phyloP scores from a whole-genome alignment of 23 tunicate species.

The Halocynthia aurantium region DNA sequence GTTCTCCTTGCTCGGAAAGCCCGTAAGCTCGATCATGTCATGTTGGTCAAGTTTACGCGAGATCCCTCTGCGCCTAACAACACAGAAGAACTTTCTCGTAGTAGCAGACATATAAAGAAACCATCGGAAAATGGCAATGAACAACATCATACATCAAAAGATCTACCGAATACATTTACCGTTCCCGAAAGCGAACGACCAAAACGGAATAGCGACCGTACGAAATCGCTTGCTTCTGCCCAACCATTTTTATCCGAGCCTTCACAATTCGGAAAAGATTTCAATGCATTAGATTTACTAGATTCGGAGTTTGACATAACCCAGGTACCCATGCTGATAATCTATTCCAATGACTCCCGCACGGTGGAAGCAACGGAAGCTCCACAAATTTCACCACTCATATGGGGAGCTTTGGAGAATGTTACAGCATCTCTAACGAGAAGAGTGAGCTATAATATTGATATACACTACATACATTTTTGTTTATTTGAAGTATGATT shows the following conservation, averaged over 20 bases:
- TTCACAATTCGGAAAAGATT: neutral
- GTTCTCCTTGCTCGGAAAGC: slow-evolving; percentile 21
- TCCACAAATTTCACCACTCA: slow-evolving; percentile 8
- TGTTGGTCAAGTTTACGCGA: slow-evolving; percentile 45
- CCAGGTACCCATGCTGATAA: slow-evolving; percentile 37
- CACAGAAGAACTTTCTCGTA: slow-evolving; percentile 5
- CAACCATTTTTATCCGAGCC: neutral
- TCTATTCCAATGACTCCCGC: slow-evolving; percentile 59
- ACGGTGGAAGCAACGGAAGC: slow-evolving; percentile 12
- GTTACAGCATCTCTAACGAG: slow-evolving; percentile 8
- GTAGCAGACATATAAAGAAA: slow-evolving; percentile 10
- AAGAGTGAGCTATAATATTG: neutral
- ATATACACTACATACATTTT: too few species aligned
- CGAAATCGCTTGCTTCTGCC: slow-evolving; percentile 10
- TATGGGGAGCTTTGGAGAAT: slow-evolving; percentile 29
- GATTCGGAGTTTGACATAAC: neutral
- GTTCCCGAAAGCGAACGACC: slow-evolving; percentile 35
- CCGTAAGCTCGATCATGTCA: slow-evolving; percentile 29
- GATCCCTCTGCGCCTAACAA: neutral
- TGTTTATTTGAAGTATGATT: too few species aligned
- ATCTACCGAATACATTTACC: slow-evolving; percentile 37
- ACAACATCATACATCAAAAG: slow-evolving; percentile 3
- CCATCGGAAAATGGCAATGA: too few species aligned
- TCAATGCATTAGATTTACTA: neutral
- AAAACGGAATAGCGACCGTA: slow-evolving; percentile 41